Percentiles rank a stretch among this genome's conserved stretches.
Conservation (phyloP, 2,888 invertebrate species). For the Nomada goodeniana region DNA sequence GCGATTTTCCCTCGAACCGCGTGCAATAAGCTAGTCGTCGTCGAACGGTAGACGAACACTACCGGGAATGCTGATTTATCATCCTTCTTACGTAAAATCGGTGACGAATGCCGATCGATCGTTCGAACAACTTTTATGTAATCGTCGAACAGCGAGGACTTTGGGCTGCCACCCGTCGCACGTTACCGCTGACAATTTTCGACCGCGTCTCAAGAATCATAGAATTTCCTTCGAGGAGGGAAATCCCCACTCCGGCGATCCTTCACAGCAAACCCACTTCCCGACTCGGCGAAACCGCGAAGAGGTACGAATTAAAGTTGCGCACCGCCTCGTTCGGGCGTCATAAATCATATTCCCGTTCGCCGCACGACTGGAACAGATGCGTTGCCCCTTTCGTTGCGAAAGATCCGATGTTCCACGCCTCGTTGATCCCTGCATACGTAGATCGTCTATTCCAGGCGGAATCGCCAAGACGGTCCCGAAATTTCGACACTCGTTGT, state of each 20-base stretch:
- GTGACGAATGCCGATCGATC: not conserved
- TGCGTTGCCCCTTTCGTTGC: slow-evolving; percentile 51
- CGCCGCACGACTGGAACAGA: slow-evolving; percentile 49
- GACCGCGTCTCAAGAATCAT: no score
- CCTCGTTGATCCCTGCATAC: slow-evolving; percentile 33
- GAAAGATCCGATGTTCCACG: slow-evolving; percentile 63
- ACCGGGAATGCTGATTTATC: slow-evolving; percentile 17
- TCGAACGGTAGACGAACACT: not conserved
- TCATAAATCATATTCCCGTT: slow-evolving; percentile 53
- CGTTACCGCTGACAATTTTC: no score
- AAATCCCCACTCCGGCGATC: not conserved
- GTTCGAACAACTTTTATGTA: not conserved
- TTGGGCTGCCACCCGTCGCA: no score
- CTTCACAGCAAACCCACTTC: not conserved
- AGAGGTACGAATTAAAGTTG: slow-evolving; percentile 31
- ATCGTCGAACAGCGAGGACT: not conserved
- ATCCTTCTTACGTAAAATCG: not conserved
- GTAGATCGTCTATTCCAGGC: not conserved
- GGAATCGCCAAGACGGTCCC: not conserved
- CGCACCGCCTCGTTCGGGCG: slow-evolving; percentile 23
- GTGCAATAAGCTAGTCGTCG: not conserved
- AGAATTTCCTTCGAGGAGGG: no score
- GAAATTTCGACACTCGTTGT: slow-evolving; percentile 26
- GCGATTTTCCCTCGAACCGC: slow-evolving; percentile 14
- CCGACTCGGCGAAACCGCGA: not conserved